phyloP scores from a whole-genome alignment of 1,140 invertebrate species.

The Caenorhabditis elegans region WBcel235 BX284602.5:2955001-2955500 shows the following conservation, averaged over 20 bases:
- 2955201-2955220: neutral
- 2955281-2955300: neutral
- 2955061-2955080: no score
- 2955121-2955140: neutral
- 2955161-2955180: neutral
- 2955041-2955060: no score
- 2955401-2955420: no score
- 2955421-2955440: no score
- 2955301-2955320: neutral
- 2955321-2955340: neutral
- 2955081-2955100: no score
- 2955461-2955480: no score
- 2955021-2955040: no score
- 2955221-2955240: neutral
- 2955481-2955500: no score
- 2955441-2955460: no score
- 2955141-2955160: neutral
- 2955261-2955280: neutral
- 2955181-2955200: neutral
- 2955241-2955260: neutral
- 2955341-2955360: neutral
- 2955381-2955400: no score
- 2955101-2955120: no score
- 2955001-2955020: no score
- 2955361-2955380: neutral